A percentile compares a stretch with the other conserved stretches of the same genome.
Conservation (phyloP, 2,888 invertebrate genomes). For the Mimas tiliae region DNA sequence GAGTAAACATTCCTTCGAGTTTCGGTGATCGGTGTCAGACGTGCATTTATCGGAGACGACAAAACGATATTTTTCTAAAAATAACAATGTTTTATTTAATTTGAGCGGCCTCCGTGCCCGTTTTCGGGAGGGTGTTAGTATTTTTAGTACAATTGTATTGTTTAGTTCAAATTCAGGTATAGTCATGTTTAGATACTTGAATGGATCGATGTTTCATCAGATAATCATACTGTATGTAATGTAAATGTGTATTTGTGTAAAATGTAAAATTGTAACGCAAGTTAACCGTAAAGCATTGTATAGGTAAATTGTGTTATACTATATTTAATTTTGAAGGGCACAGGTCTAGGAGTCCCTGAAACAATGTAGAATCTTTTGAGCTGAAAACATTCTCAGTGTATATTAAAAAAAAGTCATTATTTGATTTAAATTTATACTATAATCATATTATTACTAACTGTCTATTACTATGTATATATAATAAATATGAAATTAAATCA, state of each 20-base stretch:
- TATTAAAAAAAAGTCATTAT: too few relatives aligned
- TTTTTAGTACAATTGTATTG: conserved; percentile 78
- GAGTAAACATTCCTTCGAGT: conserved; percentile 62
- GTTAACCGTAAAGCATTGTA: conserved; percentile 49
- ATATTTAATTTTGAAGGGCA: conserved; percentile 31
- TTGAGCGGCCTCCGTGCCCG: conserved; percentile 50
- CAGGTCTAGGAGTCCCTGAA: too few relatives aligned
- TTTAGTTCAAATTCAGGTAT: conserved; percentile 68
- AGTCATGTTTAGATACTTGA: conserved; percentile 58
- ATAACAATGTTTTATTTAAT: conserved; percentile 8
- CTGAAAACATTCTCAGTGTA: too few relatives aligned
- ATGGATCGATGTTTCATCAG: conserved; percentile 35
- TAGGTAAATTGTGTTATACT: conserved; percentile 56
- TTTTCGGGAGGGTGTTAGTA: conserved; percentile 57
- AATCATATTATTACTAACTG: too few relatives aligned
- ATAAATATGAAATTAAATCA: too few relatives aligned
- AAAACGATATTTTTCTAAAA: conserved; percentile 35
- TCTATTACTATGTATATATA: too few relatives aligned
- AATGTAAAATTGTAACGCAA: conserved; percentile 44
- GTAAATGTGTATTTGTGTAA: conserved; percentile 61
- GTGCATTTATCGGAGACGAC: conserved; percentile 62
- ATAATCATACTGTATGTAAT: conserved; percentile 53
- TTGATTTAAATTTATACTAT: too few relatives aligned
- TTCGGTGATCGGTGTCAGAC: conserved; percentile 66
- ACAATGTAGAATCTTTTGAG: too few relatives aligned